phyloP scores from a whole-genome alignment of 1,140 invertebrate genomes.

The Nebria ingens region DNA sequence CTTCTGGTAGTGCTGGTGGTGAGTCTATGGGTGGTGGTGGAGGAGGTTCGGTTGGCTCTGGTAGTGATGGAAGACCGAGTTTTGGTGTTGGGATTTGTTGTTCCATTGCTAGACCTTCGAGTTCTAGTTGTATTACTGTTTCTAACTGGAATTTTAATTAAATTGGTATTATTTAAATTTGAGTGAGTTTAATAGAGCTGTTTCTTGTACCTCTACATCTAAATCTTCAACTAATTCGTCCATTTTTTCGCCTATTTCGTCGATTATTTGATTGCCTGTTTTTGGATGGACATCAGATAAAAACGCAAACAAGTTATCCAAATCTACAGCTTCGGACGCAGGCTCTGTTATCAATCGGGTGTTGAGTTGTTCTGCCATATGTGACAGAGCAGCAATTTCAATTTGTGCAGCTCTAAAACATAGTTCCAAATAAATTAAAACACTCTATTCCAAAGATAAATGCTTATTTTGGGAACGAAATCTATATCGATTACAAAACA shows the following conservation, averaged over 20 bases:
- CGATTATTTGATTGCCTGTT: slow-evolving; percentile 53
- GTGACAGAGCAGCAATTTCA: slow-evolving; percentile 61
- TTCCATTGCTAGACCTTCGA: slow-evolving; percentile 33
- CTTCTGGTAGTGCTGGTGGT: slow-evolving; percentile 27
- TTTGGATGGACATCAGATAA: slow-evolving; percentile 68
- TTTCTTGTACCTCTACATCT: slow-evolving; percentile 44
- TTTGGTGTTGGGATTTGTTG: slow-evolving; percentile 27
- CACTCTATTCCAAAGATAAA: slow-evolving; percentile 5
- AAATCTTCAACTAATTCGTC: slow-evolving; percentile 69
- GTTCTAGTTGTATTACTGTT: slow-evolving; percentile 49
- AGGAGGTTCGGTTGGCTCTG: slow-evolving; percentile 63
- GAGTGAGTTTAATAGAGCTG: neutral
- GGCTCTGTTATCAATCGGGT: slow-evolving; percentile 43
- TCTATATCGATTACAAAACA: too few species aligned
- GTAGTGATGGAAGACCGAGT: slow-evolving; percentile 48
- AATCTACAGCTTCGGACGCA: slow-evolving; percentile 58
- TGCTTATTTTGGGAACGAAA: too few species aligned
- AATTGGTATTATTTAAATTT: neutral
- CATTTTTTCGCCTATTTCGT: slow-evolving; percentile 79
- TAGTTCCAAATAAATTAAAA: slow-evolving; percentile 12
- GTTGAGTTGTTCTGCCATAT: slow-evolving; percentile 68
- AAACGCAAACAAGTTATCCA: slow-evolving; percentile 91
- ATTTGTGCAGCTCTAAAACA: slow-evolving; percentile 57
- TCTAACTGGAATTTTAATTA: slow-evolving; percentile 34
- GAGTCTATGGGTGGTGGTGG: slow-evolving; percentile 48